Conservation (phyloP, 1,140 invertebrate genomes). For the Heliconius nattereri region DNA sequence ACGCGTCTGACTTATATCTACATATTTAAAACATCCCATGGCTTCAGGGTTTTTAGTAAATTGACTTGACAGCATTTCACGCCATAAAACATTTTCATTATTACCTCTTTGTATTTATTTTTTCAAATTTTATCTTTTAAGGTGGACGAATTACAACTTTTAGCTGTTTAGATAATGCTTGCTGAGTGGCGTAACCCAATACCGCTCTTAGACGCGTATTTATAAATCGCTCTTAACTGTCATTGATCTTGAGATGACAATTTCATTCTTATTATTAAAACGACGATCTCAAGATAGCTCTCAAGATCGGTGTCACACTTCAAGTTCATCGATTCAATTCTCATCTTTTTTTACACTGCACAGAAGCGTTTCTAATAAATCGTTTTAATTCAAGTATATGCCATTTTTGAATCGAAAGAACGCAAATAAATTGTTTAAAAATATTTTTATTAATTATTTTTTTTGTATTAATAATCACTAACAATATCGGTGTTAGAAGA, state of each 20-base stretch:
- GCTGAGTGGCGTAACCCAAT: too few relatives aligned
- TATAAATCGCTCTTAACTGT: too few relatives aligned
- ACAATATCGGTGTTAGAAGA: background rate
- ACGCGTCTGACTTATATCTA: conserved; percentile 39
- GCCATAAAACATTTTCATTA: conserved; percentile 39
- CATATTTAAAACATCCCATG: conserved; percentile 39
- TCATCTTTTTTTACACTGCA: too few relatives aligned
- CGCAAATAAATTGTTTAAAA: background rate
- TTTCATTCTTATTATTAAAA: too few relatives aligned
- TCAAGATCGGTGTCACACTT: too few relatives aligned
- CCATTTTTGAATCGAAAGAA: too few relatives aligned
- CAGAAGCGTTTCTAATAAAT: too few relatives aligned
- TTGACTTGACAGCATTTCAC: conserved; percentile 39
- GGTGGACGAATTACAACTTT: background rate
- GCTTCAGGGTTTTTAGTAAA: conserved; percentile 39
- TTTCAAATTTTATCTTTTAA: background rate
- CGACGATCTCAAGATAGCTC: too few relatives aligned
- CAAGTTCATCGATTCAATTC: too few relatives aligned
- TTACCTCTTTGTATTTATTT: conserved; percentile 7
- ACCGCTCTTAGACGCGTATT: too few relatives aligned
- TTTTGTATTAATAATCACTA: background rate
- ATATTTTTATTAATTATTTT: background rate
- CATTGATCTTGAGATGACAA: too few relatives aligned
- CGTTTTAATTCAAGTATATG: too few relatives aligned
- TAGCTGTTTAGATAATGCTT: background rate